Evolutionary conservation across 2,797 vertebrate species (phyloP).

Genomic region (Darevskia nairensis): DNA sequence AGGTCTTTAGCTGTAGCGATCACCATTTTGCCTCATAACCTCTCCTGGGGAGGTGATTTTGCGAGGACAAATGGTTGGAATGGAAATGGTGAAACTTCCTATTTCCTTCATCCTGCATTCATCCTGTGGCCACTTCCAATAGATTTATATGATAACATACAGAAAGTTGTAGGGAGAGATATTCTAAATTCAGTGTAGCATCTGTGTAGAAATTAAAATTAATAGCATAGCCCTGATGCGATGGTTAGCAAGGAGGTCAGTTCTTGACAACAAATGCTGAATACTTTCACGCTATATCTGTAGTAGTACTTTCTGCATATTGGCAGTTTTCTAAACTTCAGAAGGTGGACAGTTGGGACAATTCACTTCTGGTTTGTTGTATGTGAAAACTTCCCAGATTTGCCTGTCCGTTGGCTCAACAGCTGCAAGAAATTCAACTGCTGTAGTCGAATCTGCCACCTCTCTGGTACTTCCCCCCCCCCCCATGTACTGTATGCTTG

Average conservation of each 20-base stretch:
- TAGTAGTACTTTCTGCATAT: background rate
- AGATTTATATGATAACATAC: background rate
- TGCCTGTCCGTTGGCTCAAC: background rate
- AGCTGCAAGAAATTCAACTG: background rate
- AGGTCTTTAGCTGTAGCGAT: too few species aligned
- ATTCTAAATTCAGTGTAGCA: background rate
- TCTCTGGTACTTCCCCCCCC: background rate
- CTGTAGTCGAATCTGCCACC: constrained; percentile 19
- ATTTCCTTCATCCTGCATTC: background rate
- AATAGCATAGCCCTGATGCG: background rate
- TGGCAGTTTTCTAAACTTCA: constrained; percentile 15
- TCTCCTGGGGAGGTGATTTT: too few species aligned
- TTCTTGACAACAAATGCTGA: background rate
- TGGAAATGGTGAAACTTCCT: too few species aligned
- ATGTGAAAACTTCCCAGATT: constrained; percentile 23
- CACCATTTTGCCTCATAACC: too few species aligned
- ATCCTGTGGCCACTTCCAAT: background rate
- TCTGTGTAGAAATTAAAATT: constrained; percentile 14
- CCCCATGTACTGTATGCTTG: constrained; percentile 1
- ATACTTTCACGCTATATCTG: background rate
- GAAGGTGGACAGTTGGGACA: background rate
- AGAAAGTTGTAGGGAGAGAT: background rate
- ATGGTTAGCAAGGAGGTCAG: background rate
- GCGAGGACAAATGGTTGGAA: too few species aligned
- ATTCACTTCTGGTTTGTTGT: background rate